Evolutionary conservation across 1,140 invertebrate genomes (phyloP).

Genomic region (Diabrotica virgifera): DNA sequence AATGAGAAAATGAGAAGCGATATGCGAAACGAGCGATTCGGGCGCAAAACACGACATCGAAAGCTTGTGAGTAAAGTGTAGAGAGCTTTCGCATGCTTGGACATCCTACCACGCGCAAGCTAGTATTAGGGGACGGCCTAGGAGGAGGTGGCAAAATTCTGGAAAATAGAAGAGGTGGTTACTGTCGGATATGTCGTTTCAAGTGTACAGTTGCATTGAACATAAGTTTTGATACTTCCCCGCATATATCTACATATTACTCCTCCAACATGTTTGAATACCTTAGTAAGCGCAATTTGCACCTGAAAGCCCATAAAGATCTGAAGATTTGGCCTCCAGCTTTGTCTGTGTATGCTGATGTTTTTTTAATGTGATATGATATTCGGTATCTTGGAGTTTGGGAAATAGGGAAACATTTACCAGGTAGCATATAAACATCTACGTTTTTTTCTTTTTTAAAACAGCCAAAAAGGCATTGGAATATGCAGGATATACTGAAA

Average conservation of each 20-base stretch:
- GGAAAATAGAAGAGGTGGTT: conserved; percentile 25
- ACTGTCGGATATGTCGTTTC: conserved; percentile 27
- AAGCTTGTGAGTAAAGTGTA: neutral
- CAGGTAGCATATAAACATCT: too few species aligned
- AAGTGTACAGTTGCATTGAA: conserved; percentile 24
- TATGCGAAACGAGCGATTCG: neutral
- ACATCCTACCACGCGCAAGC: conserved; percentile 20
- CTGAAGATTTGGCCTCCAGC: neutral
- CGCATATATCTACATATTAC: neutral
- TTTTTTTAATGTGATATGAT: conserved; percentile 6
- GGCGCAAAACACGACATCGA: neutral
- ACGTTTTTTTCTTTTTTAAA: too few species aligned
- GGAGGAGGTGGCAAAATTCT: conserved; percentile 23
- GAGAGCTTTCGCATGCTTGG: conserved; percentile 13
- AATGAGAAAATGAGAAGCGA: conserved; percentile 18
- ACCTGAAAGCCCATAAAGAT: conserved; percentile 2
- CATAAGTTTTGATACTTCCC: conserved; percentile 25
- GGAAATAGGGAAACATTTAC: neutral
- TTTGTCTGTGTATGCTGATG: conserved; percentile 3
- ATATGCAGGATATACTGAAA: too few species aligned
- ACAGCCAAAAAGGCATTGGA: too few species aligned
- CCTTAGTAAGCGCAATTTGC: neutral
- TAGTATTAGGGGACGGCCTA: conserved; percentile 19
- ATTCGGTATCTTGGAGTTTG: neutral
- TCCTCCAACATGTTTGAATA: neutral